A percentile compares a stretch with the other conserved stretches of the same genome.
Evolutionary conservation across 1,140 invertebrate genomes (phyloP).

Genomic region (Drosophila parabipectinata): DNA sequence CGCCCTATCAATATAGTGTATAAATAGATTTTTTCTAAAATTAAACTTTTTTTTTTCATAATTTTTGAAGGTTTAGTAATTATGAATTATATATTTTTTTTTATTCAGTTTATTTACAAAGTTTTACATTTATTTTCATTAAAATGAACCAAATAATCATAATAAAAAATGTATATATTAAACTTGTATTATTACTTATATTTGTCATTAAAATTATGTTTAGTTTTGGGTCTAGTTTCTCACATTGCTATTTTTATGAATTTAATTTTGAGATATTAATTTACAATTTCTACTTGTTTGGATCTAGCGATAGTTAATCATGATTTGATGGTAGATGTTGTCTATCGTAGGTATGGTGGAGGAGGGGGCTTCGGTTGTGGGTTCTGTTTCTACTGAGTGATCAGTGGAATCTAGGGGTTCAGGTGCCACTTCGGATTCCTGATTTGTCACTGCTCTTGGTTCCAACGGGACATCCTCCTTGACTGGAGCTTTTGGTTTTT

Average conservation of each 20-base stretch:
- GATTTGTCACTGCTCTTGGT: slow-evolving; percentile 2
- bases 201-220: neutral
- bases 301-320: slow-evolving; percentile 43
- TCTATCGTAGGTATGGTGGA: slow-evolving; percentile 65
- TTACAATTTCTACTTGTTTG: too few species aligned
- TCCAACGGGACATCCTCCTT: slow-evolving; percentile 18
- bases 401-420: neutral
- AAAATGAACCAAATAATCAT: too few species aligned
- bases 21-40: neutral
- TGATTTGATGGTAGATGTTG: slow-evolving; percentile 62
- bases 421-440: slow-evolving; percentile 6
- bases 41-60: neutral
- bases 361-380: neutral
- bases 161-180: neutral
- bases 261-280: neutral
- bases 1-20: neutral
- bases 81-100: too few species aligned
- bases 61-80: too few species aligned
- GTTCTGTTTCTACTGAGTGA: neutral
- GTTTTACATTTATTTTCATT: neutral
- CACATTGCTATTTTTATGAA: neutral
- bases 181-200: neutral
- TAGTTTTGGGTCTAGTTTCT: neutral
- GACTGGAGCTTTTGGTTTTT: slow-evolving; percentile 54
- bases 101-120: neutral